phyloP scores from a whole-genome alignment of 1,140 invertebrate species.

The Drosophila mauritiana region DNA sequence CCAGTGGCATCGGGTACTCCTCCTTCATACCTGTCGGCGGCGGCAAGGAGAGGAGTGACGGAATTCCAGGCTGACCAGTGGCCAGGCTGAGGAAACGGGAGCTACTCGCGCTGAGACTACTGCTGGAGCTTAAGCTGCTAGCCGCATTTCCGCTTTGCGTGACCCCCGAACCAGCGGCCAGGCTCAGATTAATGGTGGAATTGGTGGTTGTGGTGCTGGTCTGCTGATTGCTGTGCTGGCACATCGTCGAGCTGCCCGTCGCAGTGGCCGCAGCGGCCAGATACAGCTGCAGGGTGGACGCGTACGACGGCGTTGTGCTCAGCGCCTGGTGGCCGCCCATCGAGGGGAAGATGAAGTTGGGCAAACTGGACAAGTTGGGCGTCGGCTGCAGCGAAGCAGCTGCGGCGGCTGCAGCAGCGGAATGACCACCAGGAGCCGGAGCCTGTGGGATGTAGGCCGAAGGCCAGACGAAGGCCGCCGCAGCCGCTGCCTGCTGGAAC shows the following conservation, averaged over 20 bases:
- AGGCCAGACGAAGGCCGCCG: constrained; percentile 84
- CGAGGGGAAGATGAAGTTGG: constrained; percentile 82
- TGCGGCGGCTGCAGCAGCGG: constrained; percentile 81
- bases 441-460: constrained; percentile 77
- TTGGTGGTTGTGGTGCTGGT: constrained; percentile 75
- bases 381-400: constrained; percentile 87
- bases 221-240: constrained; percentile 73
- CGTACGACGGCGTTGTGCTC: constrained; percentile 86
- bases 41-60: constrained; percentile 60
- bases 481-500: constrained; percentile 89
- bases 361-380: constrained; percentile 68
- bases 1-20: constrained; percentile 63
- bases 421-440: constrained; percentile 87
- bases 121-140: constrained; percentile 52
- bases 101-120: constrained; percentile 60
- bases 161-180: constrained; percentile 56
- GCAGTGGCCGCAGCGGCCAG: constrained; percentile 84
- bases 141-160: constrained; percentile 37
- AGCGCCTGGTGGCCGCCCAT: constrained; percentile 73
- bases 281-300: constrained; percentile 86
- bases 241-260: constrained; percentile 74
- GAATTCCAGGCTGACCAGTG: constrained; percentile 49
- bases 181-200: constrained; percentile 73
- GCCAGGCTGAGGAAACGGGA: constrained; percentile 68
- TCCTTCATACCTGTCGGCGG: constrained; percentile 74